Evolutionary conservation across 2,113 vertebrate species (phyloP), one percentile per base, ranked within the genome.

Genomic region (Mustela lutreola): DNA sequence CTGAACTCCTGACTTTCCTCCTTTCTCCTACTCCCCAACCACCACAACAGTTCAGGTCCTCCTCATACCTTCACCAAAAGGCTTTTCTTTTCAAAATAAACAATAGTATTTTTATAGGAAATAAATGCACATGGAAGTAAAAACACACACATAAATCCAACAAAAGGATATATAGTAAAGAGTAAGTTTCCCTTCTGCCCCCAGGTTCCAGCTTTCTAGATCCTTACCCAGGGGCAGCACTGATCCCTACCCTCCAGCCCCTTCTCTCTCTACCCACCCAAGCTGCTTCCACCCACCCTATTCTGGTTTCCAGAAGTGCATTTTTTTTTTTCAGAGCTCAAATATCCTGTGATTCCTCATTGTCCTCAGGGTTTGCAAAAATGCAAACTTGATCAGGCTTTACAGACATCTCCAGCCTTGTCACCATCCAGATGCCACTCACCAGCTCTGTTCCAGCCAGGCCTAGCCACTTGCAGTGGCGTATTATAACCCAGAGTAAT

Each of bases 51-150:
- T 58, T 28, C 71, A 88, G 81, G 31, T 63, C 48, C n/a, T 73
- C 42, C 15, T 79, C 65, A 28, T 9, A 85, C 36, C 48, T 88
- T 65, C 21, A 58, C 65, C 36, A n/a, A 81, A 82, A n/a, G 73
- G 7, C 2, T 85, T 95, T 92, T 58, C 42, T 95, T 90, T 76
- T 12, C 5, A 93, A 94, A 97, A 80, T 58, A 70, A 94, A 48
- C 3, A 18, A n/a, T 53, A 26, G n/a, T 16, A 50, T 73, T 91
- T 70, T 78, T 58, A 50, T 84, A 65, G 70, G 65, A 88, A 33
- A 86, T 63, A 73, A 78, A n/a, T n/a, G 26, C 18, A 67, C 62
- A 36, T 48, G 42, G 39, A 71, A 14, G 56, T 45, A 19, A 56
- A 76, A 56, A 24, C 11, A 42, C 4, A n/a, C 16, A 11, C 11